Base-by-base conservation (phyloP, 2,797 vertebrate genomes). In the Meda fulgida region DNA sequence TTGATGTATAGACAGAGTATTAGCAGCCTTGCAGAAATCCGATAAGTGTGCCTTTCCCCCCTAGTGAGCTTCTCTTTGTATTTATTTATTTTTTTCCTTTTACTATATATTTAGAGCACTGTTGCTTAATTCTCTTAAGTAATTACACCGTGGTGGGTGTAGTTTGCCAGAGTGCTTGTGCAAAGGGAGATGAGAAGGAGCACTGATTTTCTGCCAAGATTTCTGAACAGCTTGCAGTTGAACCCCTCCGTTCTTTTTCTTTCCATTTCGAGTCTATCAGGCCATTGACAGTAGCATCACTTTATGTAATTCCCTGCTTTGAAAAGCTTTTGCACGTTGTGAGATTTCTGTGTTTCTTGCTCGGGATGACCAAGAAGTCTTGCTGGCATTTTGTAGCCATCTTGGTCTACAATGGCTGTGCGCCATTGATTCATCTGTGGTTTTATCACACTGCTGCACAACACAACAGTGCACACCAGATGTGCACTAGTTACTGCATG, bases 251-350 rank as follows among this genome's bases (percentile, higher is more conserved):
- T 77, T 66, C n/a, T 85, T 75, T 73, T 73, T 65, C 51, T 88
- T 83, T 77, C 63, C 89, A 80, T 91, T n/a, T 87, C 89, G 95
- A 95, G 94, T 92, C 95, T 95, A 93, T 93, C 93, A 94, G 94
- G 90, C 91, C 96, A 95, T 94, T 96, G 94, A 96, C 94, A 94
- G 95, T 95, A 93, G 91, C 92, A 94, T 92, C 94, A 95, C 93
- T 97, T 96, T 95, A 91, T 94, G 90, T 96, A 96, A 95, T 96
- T 97, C 94, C 93, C 91, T 89, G 92, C 94, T 95, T 94, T 95
- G 93, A 96, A 96, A 96, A 95, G 93, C 91, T 94, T 92, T 91
- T 90, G 92, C 91, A 95, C 93, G 93, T 94, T 94, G 92, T 92
- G 92, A 95, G 91, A 96, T 96, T 96, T 93, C 92, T 88, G 79